phyloP scores from a whole-genome alignment of 2,888 invertebrate genomes.

The Ligdia adustata region DNA sequence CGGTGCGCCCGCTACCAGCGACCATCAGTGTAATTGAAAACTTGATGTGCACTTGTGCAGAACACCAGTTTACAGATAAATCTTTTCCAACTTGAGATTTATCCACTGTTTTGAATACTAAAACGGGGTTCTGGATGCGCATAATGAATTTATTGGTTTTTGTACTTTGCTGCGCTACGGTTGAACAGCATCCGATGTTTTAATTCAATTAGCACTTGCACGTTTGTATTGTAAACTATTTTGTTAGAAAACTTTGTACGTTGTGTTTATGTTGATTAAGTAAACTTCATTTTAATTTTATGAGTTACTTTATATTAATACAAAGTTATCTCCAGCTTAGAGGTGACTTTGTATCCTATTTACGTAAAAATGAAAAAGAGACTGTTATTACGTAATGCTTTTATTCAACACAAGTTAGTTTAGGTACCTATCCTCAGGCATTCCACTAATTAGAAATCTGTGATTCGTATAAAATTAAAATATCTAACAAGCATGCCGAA shows the following conservation, averaged over 20 bases:
- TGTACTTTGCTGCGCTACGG: slow-evolving; percentile 1
- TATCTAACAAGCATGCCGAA: not conserved
- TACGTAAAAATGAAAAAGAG: too few relatives aligned
- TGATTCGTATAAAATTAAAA: not conserved
- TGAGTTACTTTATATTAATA: too few relatives aligned
- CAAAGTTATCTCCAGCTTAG: too few relatives aligned
- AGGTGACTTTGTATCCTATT: too few relatives aligned
- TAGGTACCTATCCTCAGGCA: too few relatives aligned
- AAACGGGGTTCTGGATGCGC: slow-evolving; percentile 13
- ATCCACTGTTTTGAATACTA: slow-evolving; percentile 32
- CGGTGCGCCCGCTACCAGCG: slow-evolving; percentile 66
- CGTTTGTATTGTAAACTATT: not conserved
- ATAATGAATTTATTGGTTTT: slow-evolving; percentile 17
- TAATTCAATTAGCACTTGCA: not conserved
- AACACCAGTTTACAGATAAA: slow-evolving; percentile 74
- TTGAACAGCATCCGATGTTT: slow-evolving; percentile 4
- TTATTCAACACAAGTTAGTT: too few relatives aligned
- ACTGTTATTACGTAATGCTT: too few relatives aligned
- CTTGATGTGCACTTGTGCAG: slow-evolving; percentile 78
- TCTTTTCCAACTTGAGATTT: slow-evolving; percentile 55
- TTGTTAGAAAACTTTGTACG: not conserved
- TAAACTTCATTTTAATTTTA: too few relatives aligned
- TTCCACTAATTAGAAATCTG: too few relatives aligned
- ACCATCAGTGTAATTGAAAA: slow-evolving; percentile 83
- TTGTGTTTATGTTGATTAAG: too few relatives aligned